Evolutionary conservation across 2,113 vertebrate species (phyloP), one percentile per base, ranked within the genome.

Genomic region (Scomber japonicus): DNA sequence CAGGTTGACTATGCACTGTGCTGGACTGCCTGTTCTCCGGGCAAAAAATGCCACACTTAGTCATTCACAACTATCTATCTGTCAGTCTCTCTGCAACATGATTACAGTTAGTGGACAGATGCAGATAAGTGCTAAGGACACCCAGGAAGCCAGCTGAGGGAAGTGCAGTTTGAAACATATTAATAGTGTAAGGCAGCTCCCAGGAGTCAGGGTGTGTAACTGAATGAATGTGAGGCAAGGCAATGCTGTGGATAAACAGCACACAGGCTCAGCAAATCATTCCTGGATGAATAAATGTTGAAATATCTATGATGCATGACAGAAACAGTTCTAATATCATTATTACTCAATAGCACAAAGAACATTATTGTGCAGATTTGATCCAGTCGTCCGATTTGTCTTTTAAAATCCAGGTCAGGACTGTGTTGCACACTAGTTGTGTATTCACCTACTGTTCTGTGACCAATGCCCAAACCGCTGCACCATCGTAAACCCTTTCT

Each of bases 401-500:
- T 81, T 48, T 21, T 64, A 12, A 74, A 85, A 87, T 84, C 49
- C 79, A 84, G 75, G 70, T 74, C 78, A 83, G 44, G 70, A 62
- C 59, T 55, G 49, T 71, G 51, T 64, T 31, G 31, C 66, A 62
- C 16, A 62, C 16, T 49, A 64, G 56, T 71, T 73, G 56, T 88
- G 79, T 71, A 78, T 86, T 86, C 78, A 83, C 75, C 66, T 64
- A 21, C 64, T 80, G 45, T 45, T 72, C 60, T 82, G 81, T 85
- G 86, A 89, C 85, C 64, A 78, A 80, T 82, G 72, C 21, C 44
- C 71, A 71, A 53, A 81, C 69, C 69, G 64, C 72, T 55, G 63
- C 70, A 78, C 49, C 74, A 61, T 56, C 68, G 21, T 84, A 89
- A 90, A 90, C 78, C 82, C 71, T 69, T 93, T 90, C 68, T 90